Evolutionary conservation across 2,797 vertebrate genomes (phyloP), one percentile per base, ranked within the genome.

Genomic region (Peromyscus melanophrys): DNA sequence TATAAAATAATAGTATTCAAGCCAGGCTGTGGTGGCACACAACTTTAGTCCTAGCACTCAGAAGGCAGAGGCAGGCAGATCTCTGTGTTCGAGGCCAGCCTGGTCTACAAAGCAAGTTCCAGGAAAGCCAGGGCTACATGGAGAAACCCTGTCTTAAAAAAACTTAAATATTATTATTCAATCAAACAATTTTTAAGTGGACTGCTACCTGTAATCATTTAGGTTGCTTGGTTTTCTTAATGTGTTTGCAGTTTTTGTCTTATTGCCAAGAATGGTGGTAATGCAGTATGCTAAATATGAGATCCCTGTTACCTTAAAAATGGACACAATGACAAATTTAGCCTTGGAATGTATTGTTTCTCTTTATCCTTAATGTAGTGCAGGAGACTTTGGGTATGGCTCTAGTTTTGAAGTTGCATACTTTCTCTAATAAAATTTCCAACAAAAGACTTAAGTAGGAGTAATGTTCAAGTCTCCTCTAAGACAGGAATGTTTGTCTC

Each of bases 341-440:
- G 31, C 3, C 83, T 96, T 31, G 31, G 55, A 73, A 89, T 89
- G 12, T 37, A 86, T 95, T 95, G 21, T 83, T 92, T 65, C n/a
- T 59, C 49, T 90, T 59, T 88, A 61, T 82, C 57, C 65, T 85
- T 93, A 81, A 43, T 29, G 27, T 65, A 85, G 10, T 29, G 1
- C 37, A 40, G 55, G 75, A 94, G 34, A 84, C 17, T 91, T 71
- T 85, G 77, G 14, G 65, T 69, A 61, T 61, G 63, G n/a, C 89
- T 90, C 89, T 49, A 37, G 43, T 83, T 83, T 92, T 90, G 63
- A 92, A 92, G 78, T 9, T 67, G 12, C 65, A 63, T 31, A 27
- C 52, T 65, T 85, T 83, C 37, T 89, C 73, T 92, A 94, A 80
- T 49, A 76, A 81, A 95, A 92, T 87, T 75, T 93, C 80, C 92